These are phyloP conservation scores for Grantiella picta DNA, from an alignment of 2,113 vertebrate genomes.

Conservation along the genomic window DNA sequence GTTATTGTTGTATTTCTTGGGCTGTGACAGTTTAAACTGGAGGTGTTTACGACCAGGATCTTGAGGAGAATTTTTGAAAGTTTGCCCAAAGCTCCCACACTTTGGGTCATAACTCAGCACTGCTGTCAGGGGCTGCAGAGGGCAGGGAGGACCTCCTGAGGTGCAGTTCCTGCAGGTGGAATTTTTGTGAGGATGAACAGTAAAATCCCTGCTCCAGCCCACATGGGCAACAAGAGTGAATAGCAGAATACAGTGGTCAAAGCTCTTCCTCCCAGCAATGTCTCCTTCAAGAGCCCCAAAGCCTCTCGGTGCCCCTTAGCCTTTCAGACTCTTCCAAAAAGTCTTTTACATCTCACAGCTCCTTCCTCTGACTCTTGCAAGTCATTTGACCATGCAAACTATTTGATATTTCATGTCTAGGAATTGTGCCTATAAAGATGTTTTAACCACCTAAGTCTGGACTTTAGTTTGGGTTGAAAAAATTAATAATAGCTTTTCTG, in stretches of 20 bases:
- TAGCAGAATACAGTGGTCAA: accelerated
- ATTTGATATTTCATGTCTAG: not conserved
- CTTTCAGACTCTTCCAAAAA: not conserved
- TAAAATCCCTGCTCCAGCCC: not conserved
- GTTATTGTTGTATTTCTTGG: not conserved
- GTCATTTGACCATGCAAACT: not conserved
- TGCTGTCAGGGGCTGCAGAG: not conserved
- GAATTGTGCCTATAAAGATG: not conserved
- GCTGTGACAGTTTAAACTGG: not conserved
- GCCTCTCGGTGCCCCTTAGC: not conserved
- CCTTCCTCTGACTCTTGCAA: not conserved
- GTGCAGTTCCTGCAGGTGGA: not conserved
- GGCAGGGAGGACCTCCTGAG: not conserved
- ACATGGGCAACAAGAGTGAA: not conserved
- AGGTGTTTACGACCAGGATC: not conserved
- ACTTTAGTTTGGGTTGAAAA: not conserved
- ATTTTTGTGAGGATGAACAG: not conserved
- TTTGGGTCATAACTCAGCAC: not conserved
- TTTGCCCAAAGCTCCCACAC: not conserved
- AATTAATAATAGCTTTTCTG: not conserved
- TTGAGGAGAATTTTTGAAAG: not conserved
- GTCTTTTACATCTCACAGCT: not conserved
- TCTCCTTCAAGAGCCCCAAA: not conserved
- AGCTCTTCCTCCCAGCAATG: not conserved
- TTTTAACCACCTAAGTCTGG: not conserved